phyloP scores from a whole-genome alignment of 2,888 invertebrate species.

The Caenorhabditis sulstoni region DNA sequence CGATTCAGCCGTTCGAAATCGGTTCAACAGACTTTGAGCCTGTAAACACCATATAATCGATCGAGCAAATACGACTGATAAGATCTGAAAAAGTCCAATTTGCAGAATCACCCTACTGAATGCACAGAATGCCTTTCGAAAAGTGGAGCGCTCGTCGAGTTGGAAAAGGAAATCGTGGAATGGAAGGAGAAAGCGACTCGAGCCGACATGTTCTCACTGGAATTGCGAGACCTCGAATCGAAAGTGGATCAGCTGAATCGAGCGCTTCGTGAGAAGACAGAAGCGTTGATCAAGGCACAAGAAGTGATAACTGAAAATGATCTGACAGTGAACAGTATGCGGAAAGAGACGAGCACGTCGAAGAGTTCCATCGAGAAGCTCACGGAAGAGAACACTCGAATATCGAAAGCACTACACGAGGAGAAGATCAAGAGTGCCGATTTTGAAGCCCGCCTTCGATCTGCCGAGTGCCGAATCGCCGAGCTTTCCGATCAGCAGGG shows the following conservation, averaged over 20 bases:
- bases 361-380: slow-evolving; percentile 36
- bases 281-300: slow-evolving; percentile 54
- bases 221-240: slow-evolving; percentile 50
- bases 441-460: slow-evolving; percentile 30
- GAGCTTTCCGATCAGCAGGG: slow-evolving; percentile 53
- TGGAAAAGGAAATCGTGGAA: slow-evolving; percentile 44
- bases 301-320: slow-evolving; percentile 58
- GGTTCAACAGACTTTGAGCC: too few species aligned
- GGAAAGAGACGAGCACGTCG: slow-evolving; percentile 32
- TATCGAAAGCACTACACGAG: slow-evolving; percentile 27
- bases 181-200: slow-evolving; percentile 45
- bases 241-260: slow-evolving; percentile 55
- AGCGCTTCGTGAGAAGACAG: slow-evolving; percentile 51
- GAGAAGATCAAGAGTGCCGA: slow-evolving; percentile 35
- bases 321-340: slow-evolving; percentile 35
- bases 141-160: slow-evolving; percentile 24
- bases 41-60: too few species aligned
- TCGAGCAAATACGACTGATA: background rate
- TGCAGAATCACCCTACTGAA: slow-evolving; percentile 48
- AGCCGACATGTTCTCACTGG: slow-evolving; percentile 54
- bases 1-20: too few species aligned
- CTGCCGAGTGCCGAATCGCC: slow-evolving; percentile 36
- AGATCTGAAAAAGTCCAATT: background rate
- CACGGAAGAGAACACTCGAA: slow-evolving; percentile 44
- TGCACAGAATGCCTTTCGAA: slow-evolving; percentile 44